phyloP scores from a whole-genome alignment of 2,888 invertebrate genomes.

The Rosalia funebris region DNA sequence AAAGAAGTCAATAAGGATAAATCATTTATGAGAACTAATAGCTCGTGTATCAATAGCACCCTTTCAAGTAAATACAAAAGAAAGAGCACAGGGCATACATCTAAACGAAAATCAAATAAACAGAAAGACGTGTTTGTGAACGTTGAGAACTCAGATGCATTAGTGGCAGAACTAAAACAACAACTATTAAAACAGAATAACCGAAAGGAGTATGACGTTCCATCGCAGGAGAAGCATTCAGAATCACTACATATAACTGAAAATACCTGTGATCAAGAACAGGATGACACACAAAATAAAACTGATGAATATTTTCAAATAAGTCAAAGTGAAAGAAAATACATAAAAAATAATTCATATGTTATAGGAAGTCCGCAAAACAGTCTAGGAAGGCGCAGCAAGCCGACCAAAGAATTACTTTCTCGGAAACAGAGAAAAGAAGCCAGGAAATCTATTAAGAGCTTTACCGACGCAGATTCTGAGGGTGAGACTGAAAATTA shows the following conservation, averaged over 20 bases:
- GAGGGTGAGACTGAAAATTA: conserved; percentile 43
- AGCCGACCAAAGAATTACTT: neutral
- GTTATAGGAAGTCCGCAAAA: neutral
- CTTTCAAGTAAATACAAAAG: neutral
- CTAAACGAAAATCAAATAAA: conserved; percentile 13
- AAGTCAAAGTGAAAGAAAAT: neutral
- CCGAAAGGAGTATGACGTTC: neutral
- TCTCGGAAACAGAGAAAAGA: conserved; percentile 4
- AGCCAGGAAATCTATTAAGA: conserved; percentile 30
- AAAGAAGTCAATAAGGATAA: conserved; percentile 16
- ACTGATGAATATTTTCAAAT: neutral
- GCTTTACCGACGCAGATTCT: conserved; percentile 43
- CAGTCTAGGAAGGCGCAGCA: neutral
- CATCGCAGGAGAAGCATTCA: too few species aligned
- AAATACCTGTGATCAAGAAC: neutral
- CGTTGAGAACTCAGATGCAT: neutral
- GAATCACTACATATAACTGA: neutral
- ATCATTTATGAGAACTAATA: conserved; percentile 21
- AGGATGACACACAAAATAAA: neutral
- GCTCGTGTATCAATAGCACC: neutral
- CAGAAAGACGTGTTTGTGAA: neutral
- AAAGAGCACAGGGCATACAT: neutral
- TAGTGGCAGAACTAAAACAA: neutral
- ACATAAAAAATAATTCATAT: neutral
- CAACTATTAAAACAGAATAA: neutral